A percentile compares a stretch with the other conserved stretches of the same genome.
phyloP scores from a whole-genome alignment of 2,113 vertebrate genomes.

The Tamias sibiricus region DNA sequence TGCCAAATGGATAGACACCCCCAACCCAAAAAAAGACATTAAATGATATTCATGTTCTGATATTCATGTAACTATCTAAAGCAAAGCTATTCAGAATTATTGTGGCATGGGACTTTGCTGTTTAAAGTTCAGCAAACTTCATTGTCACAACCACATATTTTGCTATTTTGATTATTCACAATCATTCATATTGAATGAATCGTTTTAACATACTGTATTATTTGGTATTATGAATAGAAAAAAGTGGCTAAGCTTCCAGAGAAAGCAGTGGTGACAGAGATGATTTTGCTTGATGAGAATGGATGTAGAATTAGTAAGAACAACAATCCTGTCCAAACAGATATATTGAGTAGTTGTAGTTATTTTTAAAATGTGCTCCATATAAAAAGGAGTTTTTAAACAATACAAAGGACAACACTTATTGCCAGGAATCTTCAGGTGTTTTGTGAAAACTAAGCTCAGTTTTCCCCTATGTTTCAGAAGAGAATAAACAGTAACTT shows the following conservation, averaged over 20 bases:
- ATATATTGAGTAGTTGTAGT: background rate
- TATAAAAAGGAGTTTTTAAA: conserved; percentile 4
- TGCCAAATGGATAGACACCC: conserved; percentile 62
- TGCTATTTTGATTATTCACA: background rate
- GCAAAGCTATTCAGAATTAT: conserved; percentile 7
- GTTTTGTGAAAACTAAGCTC: background rate
- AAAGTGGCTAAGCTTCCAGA: background rate
- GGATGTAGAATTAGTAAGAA: background rate
- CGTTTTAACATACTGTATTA: background rate
- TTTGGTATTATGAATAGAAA: background rate
- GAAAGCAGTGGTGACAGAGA: background rate
- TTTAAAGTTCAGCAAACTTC: background rate
- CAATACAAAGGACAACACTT: background rate
- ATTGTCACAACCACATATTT: background rate
- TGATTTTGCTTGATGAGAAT: background rate
- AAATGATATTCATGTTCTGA: conserved; percentile 60
- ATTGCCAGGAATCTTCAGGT: background rate
- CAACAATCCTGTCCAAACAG: background rate
- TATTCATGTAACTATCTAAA: conserved; percentile 47
- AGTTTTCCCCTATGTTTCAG: background rate
- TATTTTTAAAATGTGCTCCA: background rate
- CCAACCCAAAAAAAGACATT: conserved; percentile 45
- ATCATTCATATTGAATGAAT: background rate
- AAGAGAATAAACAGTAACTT: background rate
- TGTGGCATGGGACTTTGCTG: background rate